Evolutionary conservation across 2,888 invertebrate genomes (phyloP), one percentile per base, ranked within the genome.

Genomic region (Melanotus villosus): DNA sequence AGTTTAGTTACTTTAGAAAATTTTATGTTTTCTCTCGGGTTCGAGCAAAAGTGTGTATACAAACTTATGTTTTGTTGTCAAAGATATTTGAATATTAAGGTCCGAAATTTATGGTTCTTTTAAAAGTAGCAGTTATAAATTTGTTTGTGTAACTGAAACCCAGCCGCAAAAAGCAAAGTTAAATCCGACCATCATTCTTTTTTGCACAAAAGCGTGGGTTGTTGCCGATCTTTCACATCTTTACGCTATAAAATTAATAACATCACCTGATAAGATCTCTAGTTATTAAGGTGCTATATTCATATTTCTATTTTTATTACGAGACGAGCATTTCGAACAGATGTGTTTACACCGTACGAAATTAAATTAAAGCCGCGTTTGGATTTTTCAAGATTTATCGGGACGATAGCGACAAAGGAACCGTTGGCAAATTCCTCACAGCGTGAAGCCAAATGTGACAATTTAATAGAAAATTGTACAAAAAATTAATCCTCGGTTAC

Each of bases 401-500:
- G 65, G 45, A 60, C 67, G 65, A 70, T 63, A 59, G 68, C 58
- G 45, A 71, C 72, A 68, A 69, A 67, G 52, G 64, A 70, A 67
- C 72, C 69, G 73, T 75, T 71, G 71, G 65, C 68, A 71, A 80
- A 79, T 80, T 79, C 71, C 71, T 73, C 77, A 70, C 80, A 78
- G 80, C 80, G 72, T 74, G 81, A 73, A 76, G 77, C 75, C 77
- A 68, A 78, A 79, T 75, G 79, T 77, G 77, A 79, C 79, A 78
- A 81, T 81, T 80, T 81, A 78, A 82, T 80, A 80, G 75, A 75
- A 76, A 79, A 77, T 76, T 75, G 71, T 71, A 79, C 76, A 80
- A 80, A 81, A 81, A 82, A 81, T 79, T 81, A 81, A 81, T 80
- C 81, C 81, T 56, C 66, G 43, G 41, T 26, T 56, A 82, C 82